phyloP scores from a whole-genome alignment of 1,140 invertebrate species.

The Tenebrio molitor region DNA sequence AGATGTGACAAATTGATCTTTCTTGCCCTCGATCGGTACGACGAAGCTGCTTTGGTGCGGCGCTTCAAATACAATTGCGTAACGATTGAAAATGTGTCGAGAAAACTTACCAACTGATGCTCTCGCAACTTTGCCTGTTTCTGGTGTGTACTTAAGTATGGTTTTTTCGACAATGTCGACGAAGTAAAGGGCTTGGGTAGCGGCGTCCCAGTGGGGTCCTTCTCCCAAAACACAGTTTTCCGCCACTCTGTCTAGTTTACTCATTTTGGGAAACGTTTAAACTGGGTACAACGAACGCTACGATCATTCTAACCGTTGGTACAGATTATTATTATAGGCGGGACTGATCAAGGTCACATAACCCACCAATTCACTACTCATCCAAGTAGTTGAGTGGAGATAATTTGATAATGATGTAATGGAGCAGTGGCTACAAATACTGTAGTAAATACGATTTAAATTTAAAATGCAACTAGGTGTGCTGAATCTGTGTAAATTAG shows the following conservation, averaged over 20 bases:
- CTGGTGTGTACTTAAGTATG: constrained; percentile 63
- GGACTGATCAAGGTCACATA: too few species aligned
- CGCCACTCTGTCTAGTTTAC: constrained; percentile 51
- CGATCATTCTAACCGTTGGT: too few species aligned
- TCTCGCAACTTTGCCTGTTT: constrained; percentile 47
- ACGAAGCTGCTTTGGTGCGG: constrained; percentile 65
- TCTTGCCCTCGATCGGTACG: constrained; percentile 76
- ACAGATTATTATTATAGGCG: too few species aligned
- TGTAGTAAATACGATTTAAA: too few species aligned
- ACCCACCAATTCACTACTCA: too few species aligned
- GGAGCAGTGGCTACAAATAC: too few species aligned
- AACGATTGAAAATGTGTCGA: neutral
- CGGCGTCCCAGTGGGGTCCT: constrained; percentile 79
- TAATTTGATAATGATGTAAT: too few species aligned
- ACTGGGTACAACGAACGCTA: too few species aligned
- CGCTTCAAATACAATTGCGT: neutral
- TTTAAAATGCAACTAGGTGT: too few species aligned
- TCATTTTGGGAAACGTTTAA: too few species aligned
- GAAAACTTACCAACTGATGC: constrained; percentile 50
- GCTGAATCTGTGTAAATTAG: too few species aligned
- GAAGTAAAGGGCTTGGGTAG: constrained; percentile 73
- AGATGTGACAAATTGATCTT: constrained; percentile 75
- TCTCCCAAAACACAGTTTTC: constrained; percentile 68
- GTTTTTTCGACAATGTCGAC: constrained; percentile 75
- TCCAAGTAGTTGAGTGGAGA: too few species aligned